Evolutionary conservation across 2,797 vertebrate species (phyloP), one percentile per base, ranked within the genome.

Genomic region (Poecilia velifera): DNA sequence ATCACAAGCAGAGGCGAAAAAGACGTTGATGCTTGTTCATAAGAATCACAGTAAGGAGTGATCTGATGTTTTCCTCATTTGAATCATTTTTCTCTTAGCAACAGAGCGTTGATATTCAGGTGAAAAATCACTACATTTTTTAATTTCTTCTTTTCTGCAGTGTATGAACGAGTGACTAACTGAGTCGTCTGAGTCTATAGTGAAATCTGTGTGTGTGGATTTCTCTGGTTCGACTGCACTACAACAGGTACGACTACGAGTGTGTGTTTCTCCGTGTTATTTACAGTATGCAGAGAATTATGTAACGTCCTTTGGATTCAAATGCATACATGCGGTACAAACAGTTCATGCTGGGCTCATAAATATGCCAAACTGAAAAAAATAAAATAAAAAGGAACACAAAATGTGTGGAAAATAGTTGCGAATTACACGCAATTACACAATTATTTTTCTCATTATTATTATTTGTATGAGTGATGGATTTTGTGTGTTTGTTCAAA

Each of bases 401-500:
- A 43, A 43, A 43, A 70, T 3, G 41, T 9, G 8, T 68, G 20
- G 20, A 12, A 43, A 41, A n/a, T 25, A 70, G 10, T 68, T 68
- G 34, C 4, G 3, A 39, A 39, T 10, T 41, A 22, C 36, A 22
- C 7, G 20, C 39, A 66, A 22, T 66, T 66, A 22, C 12, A 25
- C 4, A 68, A 41, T 66, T 20, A 41, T 68, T 68, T 39, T 25
- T 41, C 10, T 10, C 10, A 62, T 72, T 39, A 79, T 82, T 41
- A 41, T 41, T 81, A 36, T 71, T 43, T 72, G 73, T 0, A 13
- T 75, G 47, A 43, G 1, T 70, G 57, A 36, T 64, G 49, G 76
- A 49, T 31, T 28, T 43, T 9, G 47, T 43, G 51, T 77, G 34
- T 82, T 47, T 81, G 45, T 83, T 76, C 0, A 9, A 41, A 79